phyloP scores from a whole-genome alignment of 2,888 invertebrate genomes.

The Heteromyza rotundicornis region DNA sequence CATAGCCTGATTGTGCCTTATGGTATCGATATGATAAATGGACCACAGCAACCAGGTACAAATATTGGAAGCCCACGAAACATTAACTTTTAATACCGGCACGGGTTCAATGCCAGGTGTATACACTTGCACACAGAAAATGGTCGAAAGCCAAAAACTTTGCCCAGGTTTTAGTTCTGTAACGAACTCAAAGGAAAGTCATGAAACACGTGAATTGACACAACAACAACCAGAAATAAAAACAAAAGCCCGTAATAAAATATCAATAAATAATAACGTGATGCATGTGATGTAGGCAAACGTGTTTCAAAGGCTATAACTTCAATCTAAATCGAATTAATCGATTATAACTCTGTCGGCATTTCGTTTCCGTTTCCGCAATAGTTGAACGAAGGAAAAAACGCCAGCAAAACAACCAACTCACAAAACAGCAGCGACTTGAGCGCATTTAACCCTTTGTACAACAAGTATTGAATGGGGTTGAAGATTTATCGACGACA shows the following conservation, averaged over 20 bases:
- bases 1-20: too few relatives aligned
- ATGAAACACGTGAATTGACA: background rate
- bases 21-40: too few relatives aligned
- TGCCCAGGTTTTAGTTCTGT: background rate
- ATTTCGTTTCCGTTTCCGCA: slow-evolving; percentile 60
- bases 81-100: background rate
- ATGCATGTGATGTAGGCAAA: slow-evolving; percentile 27
- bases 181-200: background rate
- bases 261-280: slow-evolving; percentile 29
- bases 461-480: slow-evolving; percentile 44
- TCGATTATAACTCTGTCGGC: slow-evolving; percentile 61
- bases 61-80: too few relatives aligned
- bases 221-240: too few relatives aligned
- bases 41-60: too few relatives aligned
- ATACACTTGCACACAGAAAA: background rate
- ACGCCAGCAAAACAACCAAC: slow-evolving; percentile 35
- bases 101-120: background rate
- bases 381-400: slow-evolving; percentile 38
- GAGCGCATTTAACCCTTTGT: slow-evolving; percentile 1
- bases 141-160: background rate
- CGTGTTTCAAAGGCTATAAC: slow-evolving; percentile 55
- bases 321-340: slow-evolving; percentile 63
- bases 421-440: slow-evolving; percentile 16
- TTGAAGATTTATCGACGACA: slow-evolving; percentile 58
- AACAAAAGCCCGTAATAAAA: slow-evolving; percentile 26